These are phyloP conservation scores for Yoshiicerus persimilis DNA, from an alignment of 1,140 invertebrate genomes.

Conservation along the genomic window DNA sequence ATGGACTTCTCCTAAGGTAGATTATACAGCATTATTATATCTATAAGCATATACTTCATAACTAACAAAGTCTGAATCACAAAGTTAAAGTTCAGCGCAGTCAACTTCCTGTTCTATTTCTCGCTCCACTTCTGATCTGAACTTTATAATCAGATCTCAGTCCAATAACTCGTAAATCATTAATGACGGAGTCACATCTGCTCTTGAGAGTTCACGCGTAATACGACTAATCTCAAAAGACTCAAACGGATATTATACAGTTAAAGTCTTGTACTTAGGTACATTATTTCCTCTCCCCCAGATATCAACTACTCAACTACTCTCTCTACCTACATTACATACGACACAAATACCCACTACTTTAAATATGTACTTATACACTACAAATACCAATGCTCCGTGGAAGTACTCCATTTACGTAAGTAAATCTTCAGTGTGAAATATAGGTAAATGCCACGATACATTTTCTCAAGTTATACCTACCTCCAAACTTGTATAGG, in stretches of 20 bases:
- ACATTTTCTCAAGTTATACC: too few species aligned
- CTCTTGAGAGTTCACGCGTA: constrained; percentile 21
- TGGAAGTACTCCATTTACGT: too few species aligned
- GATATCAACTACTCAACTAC: too few species aligned
- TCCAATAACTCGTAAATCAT: constrained; percentile 29
- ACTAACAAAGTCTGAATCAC: background rate
- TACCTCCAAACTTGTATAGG: too few species aligned
- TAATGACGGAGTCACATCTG: constrained; percentile 27
- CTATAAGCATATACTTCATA: background rate
- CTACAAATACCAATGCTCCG: too few species aligned
- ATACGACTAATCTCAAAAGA: background rate
- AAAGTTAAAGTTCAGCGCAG: background rate
- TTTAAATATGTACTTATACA: too few species aligned
- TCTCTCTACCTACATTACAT: too few species aligned
- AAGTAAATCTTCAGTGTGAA: too few species aligned
- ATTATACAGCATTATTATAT: background rate
- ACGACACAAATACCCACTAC: too few species aligned
- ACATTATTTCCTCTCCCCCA: too few species aligned
- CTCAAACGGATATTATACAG: background rate
- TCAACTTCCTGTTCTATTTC: background rate
- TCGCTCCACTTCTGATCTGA: background rate
- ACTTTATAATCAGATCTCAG: constrained; percentile 20
- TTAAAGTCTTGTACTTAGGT: background rate
- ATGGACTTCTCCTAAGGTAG: background rate
- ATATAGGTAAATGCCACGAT: too few species aligned